Evolutionary conservation across 2,888 invertebrate genomes (phyloP), one percentile per base, ranked within the genome.

Genomic region (Acanthoscelides obtectus): DNA sequence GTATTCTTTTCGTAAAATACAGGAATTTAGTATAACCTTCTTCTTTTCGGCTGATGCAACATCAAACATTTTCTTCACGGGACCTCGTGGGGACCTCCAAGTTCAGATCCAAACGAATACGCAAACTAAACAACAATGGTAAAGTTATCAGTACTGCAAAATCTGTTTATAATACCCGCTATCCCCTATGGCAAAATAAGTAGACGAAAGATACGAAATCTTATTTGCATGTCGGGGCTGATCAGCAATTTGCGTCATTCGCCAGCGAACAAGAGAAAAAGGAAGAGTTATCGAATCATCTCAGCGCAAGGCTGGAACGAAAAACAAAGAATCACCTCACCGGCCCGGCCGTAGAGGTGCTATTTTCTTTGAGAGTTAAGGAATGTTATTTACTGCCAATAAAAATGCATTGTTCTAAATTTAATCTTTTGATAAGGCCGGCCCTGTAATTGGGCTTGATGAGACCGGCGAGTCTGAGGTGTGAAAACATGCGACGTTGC

Each of bases 391-490:
- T 81, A 81, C 75, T 80, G 79, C 79, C 80, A 82, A 81, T 82
- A 80, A 81, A 81, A 81, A 82, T 80, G 83, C 82, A 83, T 84
- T 84, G 83, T 84, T 84, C 84, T 82, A 83, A 84, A 84, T 84
- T 84, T 84, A 84, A 84, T 84, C 84, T 84, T 83, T 81, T 81
- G 83, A 83, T 82, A 83, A 83, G 81, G 82, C 83, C 83, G 83
- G 83, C 83, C 83, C 83, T 84, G 84, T 84, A 84, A 84, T 84
- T 84, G 84, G 83, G 82, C 81, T 82, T 83, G 84, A 84, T 84
- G 83, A 83, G 81, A 81, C 82, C 83, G 82, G 82, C 45, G 71
- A 27, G 66, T 72, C 79, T 67, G 72, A 64, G 20, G 73, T 45
- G 64, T n/a, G 66, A 45, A 45, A 45, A 45, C 25, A 63, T 66